Evolutionary conservation across 2,888 invertebrate species (phyloP).

Genomic region (Biston stratarius): DNA sequence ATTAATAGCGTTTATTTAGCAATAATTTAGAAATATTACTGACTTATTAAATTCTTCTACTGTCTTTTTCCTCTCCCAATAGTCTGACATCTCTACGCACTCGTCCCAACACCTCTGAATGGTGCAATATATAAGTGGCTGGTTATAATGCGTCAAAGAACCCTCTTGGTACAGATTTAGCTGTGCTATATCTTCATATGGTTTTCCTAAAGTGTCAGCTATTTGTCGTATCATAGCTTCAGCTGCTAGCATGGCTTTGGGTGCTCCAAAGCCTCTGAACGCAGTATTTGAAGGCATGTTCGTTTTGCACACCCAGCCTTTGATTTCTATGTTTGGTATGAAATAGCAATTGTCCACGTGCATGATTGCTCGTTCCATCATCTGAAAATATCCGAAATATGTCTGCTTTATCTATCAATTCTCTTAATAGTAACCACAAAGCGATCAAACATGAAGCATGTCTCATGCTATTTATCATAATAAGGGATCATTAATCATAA

Average conservation of each 20-base stretch:
- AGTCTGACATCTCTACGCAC: slow-evolving; percentile 89
- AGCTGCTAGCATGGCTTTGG: slow-evolving; percentile 94
- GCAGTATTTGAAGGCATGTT: slow-evolving; percentile 97
- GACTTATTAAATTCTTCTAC: slow-evolving; percentile 91
- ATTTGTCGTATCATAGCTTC: slow-evolving; percentile 93
- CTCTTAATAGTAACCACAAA: background rate
- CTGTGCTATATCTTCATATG: slow-evolving; percentile 88
- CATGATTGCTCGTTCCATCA: slow-evolving; percentile 91
- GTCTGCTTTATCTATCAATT: background rate
- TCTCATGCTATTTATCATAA: too few species aligned
- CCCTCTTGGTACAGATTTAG: slow-evolving; percentile 94
- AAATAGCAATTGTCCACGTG: slow-evolving; percentile 94
- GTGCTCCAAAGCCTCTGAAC: slow-evolving; percentile 96
- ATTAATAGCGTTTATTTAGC: background rate
- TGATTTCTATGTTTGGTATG: slow-evolving; percentile 90
- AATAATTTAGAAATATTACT: slow-evolving; percentile 35
- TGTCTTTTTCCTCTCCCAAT: slow-evolving; percentile 84
- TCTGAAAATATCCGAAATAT: slow-evolving; percentile 78
- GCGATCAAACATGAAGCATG: background rate
- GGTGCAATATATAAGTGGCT: slow-evolving; percentile 90
- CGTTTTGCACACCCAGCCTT: slow-evolving; percentile 93
- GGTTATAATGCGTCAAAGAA: slow-evolving; percentile 92
- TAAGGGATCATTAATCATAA: background rate
- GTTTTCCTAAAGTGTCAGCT: slow-evolving; percentile 88
- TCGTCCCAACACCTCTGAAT: slow-evolving; percentile 91